Evolutionary conservation across 2,888 invertebrate genomes (phyloP).

Genomic region (Folsomia manolachei): DNA sequence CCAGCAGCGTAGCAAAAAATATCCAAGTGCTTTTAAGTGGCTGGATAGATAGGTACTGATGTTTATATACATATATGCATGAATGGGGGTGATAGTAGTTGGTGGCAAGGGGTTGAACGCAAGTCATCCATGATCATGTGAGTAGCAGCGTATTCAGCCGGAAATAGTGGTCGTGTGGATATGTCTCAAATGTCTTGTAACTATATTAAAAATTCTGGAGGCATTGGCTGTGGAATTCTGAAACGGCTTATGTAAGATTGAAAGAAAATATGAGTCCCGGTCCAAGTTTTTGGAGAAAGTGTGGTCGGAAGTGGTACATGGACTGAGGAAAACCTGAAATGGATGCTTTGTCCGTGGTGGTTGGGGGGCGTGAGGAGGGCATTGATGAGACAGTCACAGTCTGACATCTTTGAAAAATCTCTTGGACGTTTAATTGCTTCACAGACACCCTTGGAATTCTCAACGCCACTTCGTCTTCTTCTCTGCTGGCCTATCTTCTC

Average conservation of each 20-base stretch:
- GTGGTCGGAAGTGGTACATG: no score
- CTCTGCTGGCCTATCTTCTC: slow-evolving; percentile 19
- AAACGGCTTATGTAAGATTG: slow-evolving; percentile 52
- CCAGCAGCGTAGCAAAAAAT: no score
- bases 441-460: slow-evolving; percentile 50
- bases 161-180: no score
- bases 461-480: slow-evolving; percentile 38
- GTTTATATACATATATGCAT: no score
- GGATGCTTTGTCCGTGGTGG: no score
- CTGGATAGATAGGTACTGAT: no score
- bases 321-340: slow-evolving; percentile 35
- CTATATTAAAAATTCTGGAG: slow-evolving; percentile 50
- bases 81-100: background rate
- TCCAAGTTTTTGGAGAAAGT: slow-evolving; percentile 14
- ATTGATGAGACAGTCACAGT: slow-evolving; percentile 37
- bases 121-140: no score
- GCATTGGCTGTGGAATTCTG: slow-evolving; percentile 44
- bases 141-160: no score
- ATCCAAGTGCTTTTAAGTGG: no score
- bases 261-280: slow-evolving; percentile 51
- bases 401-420: slow-evolving; percentile 51
- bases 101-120: no score
- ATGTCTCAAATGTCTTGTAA: background rate
- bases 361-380: slow-evolving; percentile 44
- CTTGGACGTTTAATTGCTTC: slow-evolving; percentile 51